These are phyloP conservation scores for Thripadectes ignobilis DNA, from an alignment of 2,797 vertebrate species.

Conservation along the genomic window DNA sequence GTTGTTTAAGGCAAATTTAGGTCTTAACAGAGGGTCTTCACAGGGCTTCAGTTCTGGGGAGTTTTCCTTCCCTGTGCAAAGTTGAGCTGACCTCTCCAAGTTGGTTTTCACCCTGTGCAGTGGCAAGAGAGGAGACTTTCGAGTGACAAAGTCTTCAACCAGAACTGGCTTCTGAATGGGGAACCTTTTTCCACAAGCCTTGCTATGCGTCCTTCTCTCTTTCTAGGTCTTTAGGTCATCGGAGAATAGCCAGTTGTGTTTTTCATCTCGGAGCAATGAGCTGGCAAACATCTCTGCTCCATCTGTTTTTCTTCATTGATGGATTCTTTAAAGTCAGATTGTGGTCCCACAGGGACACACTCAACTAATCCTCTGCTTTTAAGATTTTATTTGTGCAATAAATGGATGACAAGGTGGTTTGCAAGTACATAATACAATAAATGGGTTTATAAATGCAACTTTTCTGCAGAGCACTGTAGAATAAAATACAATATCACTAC, in stretches of 20 bases:
- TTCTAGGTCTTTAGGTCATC: neutral
- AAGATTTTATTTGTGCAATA: slow-evolving; percentile 68
- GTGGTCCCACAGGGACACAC: slow-evolving; percentile 31
- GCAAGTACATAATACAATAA: slow-evolving; percentile 50
- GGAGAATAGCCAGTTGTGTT: neutral
- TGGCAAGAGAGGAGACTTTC: neutral
- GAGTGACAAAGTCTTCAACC: neutral
- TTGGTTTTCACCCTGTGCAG: neutral
- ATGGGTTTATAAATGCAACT: slow-evolving; percentile 69
- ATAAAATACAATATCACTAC: slow-evolving; percentile 22
- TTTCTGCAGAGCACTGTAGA: slow-evolving; percentile 47
- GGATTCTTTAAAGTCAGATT: slow-evolving; percentile 52
- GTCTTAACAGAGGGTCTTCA: neutral
- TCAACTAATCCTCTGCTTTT: slow-evolving; percentile 56
- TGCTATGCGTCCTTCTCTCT: neutral
- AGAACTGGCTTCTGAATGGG: neutral
- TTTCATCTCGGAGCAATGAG: neutral
- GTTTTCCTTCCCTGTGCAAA: fast-evolving
- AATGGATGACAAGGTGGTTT: slow-evolving; percentile 60
- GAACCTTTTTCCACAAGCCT: neutral
- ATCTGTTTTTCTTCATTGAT: slow-evolving; percentile 39
- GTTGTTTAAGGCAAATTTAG: neutral
- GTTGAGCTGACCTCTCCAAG: neutral
- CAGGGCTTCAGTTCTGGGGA: fast-evolving
- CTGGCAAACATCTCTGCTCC: slow-evolving; percentile 29